Evolutionary conservation across 2,797 vertebrate genomes (phyloP).

Genomic region (Spatula clypeata): DNA sequence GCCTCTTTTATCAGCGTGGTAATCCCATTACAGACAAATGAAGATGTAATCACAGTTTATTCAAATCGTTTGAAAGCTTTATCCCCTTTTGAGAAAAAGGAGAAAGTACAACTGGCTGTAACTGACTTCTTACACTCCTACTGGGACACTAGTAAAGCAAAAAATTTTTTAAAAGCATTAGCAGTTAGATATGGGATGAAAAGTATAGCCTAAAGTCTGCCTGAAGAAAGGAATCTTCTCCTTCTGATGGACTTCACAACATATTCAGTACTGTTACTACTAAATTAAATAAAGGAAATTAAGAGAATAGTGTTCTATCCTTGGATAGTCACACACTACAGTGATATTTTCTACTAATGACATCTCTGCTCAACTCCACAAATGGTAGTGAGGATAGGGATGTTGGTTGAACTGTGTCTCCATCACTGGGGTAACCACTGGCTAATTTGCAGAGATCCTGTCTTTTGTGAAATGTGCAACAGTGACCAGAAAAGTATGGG

Average conservation of each 20-base stretch:
- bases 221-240: background rate
- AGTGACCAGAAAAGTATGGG: background rate
- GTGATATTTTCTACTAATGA: background rate
- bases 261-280: background rate
- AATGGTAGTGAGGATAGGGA: background rate
- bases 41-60: constrained; percentile 89
- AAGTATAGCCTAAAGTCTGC: background rate
- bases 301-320: background rate
- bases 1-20: constrained; percentile 84
- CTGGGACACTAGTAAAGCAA: constrained; percentile 52
- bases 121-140: constrained; percentile 82
- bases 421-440: background rate
- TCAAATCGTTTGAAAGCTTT: constrained; percentile 83
- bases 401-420: background rate
- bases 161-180: background rate
- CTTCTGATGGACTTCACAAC: background rate
- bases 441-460: background rate
- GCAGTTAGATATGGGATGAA: background rate
- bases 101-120: constrained; percentile 75
- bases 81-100: constrained; percentile 77
- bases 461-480: background rate
- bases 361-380: background rate
- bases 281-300: background rate
- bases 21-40: constrained; percentile 93
- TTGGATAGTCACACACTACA: background rate